Base-by-base conservation (phyloP, 2,888 invertebrate genomes). In the Eupelmus urozonus region DNA sequence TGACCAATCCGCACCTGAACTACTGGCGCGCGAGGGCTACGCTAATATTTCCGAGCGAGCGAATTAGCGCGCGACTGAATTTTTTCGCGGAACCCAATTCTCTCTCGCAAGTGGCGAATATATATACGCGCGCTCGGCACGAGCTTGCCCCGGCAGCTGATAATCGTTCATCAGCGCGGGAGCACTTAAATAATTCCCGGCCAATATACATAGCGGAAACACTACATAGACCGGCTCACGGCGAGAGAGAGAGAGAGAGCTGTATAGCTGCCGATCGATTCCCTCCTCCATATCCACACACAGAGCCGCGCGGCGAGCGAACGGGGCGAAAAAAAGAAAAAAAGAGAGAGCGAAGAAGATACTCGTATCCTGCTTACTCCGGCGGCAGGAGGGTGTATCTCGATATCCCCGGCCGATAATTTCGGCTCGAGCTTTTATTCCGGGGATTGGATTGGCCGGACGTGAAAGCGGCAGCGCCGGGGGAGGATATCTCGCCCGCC, bases 361-460 rank as follows among this genome's bases (percentile, higher is more conserved):
- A 57, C 49, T 55, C 75, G 79, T 82, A 69, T n/a, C n/a, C 79
- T 73, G 73, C 81, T 83, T 81, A n/a, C n/a, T 80, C 81, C 80
- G 78, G 27, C n/a, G n/a, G n/a, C n/a, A n/a, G n/a, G n/a, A n/a
- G n/a, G n/a, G n/a, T n/a, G n/a, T 67, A 53, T 79, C 67, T 77
- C 79, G 69, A 65, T 78, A 69, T 66, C 65, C 75, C 69, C 5
- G 60, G 25, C 82, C 81, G 85, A 85, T 86, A 85, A 86, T 86
- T 86, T 85, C 81, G 82, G 80, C 82, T 83, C 78, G 79, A 82
- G 82, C 84, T 85, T 85, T 86, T 86, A 85, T 85, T 81, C 83
- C 80, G 76, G 80, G 82, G 83, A 86, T 86, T 83, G 85, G 83
- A 84, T 85, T 85, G 82, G 81, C 78, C 81, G 81, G 80, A 82